Conservation (phyloP, 2,888 invertebrate species). For the Odiellus spinosus region DNA sequence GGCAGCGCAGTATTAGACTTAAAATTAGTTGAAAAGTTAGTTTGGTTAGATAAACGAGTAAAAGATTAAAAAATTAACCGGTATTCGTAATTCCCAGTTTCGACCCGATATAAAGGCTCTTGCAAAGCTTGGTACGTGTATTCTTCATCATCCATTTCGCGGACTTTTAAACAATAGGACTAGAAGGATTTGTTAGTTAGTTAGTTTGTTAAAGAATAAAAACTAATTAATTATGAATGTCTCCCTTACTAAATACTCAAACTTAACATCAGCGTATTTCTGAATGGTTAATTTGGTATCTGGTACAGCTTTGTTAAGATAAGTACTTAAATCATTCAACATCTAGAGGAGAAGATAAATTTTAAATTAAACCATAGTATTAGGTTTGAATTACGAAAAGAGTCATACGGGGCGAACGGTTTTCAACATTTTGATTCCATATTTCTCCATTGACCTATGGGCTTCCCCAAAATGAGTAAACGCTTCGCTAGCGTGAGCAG, state of each 20-base stretch:
- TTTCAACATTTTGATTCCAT: constrained; percentile 75
- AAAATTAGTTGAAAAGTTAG: background rate
- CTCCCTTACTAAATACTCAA: constrained; percentile 63
- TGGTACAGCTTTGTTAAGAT: constrained; percentile 92
- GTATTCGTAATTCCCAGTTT: constrained; percentile 99
- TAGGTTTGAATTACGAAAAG: background rate
- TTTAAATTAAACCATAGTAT: background rate
- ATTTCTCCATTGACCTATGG: constrained; percentile 77
- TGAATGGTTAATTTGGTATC: constrained; percentile 93
- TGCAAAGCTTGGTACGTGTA: constrained; percentile 72
- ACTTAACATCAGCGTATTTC: constrained; percentile 96
- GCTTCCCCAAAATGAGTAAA: constrained; percentile 88
- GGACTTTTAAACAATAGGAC: constrained; percentile 96
- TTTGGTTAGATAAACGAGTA: background rate
- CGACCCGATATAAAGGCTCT: constrained; percentile 91
- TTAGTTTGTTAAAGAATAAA: background rate
- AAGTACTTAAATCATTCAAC: constrained; percentile 84
- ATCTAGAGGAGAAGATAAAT: constrained; percentile 43
- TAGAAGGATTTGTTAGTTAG: constrained; percentile 19
- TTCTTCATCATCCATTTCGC: constrained; percentile 99
- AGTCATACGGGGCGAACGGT: constrained; percentile 65
- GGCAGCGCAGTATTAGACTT: constrained; percentile 77
- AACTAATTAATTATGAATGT: background rate
- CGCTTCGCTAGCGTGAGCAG: constrained; percentile 83
- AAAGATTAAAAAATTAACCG: constrained; percentile 35